Percentiles rank a stretch among this genome's conserved stretches.
phyloP scores from a whole-genome alignment of 2,888 invertebrate species.

The Ceriagrion tenellum region DNA sequence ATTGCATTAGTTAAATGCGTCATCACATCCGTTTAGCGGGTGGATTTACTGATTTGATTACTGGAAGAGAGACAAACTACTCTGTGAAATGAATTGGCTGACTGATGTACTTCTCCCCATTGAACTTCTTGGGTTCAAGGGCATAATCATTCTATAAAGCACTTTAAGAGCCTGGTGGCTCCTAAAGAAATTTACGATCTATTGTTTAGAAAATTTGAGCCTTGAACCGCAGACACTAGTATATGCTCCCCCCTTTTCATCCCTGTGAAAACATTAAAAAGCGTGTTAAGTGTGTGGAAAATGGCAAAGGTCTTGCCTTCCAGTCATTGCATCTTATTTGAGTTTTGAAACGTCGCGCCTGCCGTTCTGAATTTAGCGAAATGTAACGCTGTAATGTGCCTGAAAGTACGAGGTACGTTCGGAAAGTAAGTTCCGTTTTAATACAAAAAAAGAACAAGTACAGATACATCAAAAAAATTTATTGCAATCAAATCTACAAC shows the following conservation, averaged over 20 bases:
- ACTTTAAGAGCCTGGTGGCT: background rate
- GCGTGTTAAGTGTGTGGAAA: slow-evolving; percentile 17
- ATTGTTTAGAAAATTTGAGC: slow-evolving; percentile 37
- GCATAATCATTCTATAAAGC: background rate
- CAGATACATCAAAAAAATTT: no score
- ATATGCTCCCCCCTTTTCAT: background rate
- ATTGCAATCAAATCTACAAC: no score
- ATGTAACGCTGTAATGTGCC: no score
- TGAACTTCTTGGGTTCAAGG: slow-evolving; percentile 24
- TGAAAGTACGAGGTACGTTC: no score
- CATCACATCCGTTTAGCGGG: no score
- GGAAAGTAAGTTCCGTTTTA: no score
- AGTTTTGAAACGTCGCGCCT: background rate
- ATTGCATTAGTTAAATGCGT: no score
- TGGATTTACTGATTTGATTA: no score
- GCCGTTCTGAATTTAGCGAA: background rate
- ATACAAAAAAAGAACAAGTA: no score
- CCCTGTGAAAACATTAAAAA: background rate
- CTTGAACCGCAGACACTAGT: slow-evolving; percentile 28
- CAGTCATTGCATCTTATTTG: background rate
- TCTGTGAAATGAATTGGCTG: background rate
- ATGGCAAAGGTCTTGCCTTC: background rate
- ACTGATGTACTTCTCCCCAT: background rate
- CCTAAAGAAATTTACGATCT: slow-evolving; percentile 34
- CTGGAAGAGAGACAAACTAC: background rate